Evolutionary conservation across 2,113 vertebrate genomes (phyloP), one percentile per base, ranked within the genome.

Genomic region (Myotis brandtii): DNA sequence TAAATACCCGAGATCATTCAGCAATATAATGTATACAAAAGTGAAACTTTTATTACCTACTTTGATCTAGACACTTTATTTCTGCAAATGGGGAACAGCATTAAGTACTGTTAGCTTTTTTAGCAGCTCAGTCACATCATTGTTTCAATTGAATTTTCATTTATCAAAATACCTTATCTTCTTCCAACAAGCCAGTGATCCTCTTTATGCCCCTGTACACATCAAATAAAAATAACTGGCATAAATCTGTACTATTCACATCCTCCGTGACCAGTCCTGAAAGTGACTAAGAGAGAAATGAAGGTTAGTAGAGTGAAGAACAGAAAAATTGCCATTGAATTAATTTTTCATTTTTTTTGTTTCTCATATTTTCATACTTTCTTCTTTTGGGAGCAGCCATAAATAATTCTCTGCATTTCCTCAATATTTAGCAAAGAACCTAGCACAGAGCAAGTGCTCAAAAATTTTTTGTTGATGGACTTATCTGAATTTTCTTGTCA

Each of bases 401-500:
- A 72, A 30, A 2, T 79, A 37, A 87, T 72, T 82, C 46, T 76
- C 37, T n/a, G 32, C 80, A 9, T 83, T 72, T 56, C 83, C 75
- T 91, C 30, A 52, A 86, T 18, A 89, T 56, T 80, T 52, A 75
- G n/a, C 17, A 52, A 85, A 88, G 62, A 91, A 84, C 17, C 3
- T 73, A 86, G 40, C 13, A 27, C 37, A 84, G 14, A 88, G 21
- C 30, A 32, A 13, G 37, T 91, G 37, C 48, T 91, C 64, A 96
- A 40, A 80, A 79, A 23, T 46, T 23, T 88, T 59, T 62, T 52
- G 13, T 27, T 80, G 40, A 87, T 67, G 64, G 34, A 32, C 6
- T 84, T 73, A 84, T 21, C n/a, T 85, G 56, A 93, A 73, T 37
- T 79, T 48, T 85, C 27, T 69, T 89, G 18, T 67, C 56, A 89